A percentile compares a stretch with the other conserved stretches of the same genome.
These are phyloP conservation scores for Actenoides hombroni DNA, from an alignment of 2,113 vertebrate genomes.

Conservation along the genomic window DNA sequence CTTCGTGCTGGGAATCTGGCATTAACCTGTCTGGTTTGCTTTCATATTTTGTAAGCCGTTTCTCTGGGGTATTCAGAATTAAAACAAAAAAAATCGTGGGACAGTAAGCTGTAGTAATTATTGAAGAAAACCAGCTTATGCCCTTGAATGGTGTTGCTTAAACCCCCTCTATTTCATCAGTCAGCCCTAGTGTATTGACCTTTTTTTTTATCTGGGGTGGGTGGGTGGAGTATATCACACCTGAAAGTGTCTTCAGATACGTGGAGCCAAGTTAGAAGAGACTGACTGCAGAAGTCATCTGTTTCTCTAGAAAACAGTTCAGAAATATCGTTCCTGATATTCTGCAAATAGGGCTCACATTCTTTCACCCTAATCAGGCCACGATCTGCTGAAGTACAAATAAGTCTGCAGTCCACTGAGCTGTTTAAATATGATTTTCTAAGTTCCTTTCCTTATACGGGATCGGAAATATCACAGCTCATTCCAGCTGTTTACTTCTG, in stretches of 20 bases:
- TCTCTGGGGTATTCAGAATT: neutral
- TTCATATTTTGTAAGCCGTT: neutral
- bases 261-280: too few relatives aligned
- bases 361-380: neutral
- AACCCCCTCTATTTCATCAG: neutral
- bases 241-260: neutral
- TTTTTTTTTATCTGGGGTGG: neutral
- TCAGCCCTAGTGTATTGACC: too few relatives aligned
- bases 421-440: neutral
- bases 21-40: neutral
- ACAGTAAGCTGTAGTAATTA: neutral
- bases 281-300: too few relatives aligned
- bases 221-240: neutral
- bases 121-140: neutral
- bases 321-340: neutral
- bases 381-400: neutral
- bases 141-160: neutral
- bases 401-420: neutral
- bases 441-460: slow-evolving; percentile 17
- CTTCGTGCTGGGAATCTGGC: neutral
- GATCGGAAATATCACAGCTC: neutral
- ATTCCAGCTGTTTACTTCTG: neutral
- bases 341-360: neutral
- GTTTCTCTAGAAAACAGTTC: neutral
- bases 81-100: neutral